Evolutionary conservation across 2,797 vertebrate species (phyloP), one percentile per base, ranked within the genome.

Genomic region (Oryzias dopingdopingensis): DNA sequence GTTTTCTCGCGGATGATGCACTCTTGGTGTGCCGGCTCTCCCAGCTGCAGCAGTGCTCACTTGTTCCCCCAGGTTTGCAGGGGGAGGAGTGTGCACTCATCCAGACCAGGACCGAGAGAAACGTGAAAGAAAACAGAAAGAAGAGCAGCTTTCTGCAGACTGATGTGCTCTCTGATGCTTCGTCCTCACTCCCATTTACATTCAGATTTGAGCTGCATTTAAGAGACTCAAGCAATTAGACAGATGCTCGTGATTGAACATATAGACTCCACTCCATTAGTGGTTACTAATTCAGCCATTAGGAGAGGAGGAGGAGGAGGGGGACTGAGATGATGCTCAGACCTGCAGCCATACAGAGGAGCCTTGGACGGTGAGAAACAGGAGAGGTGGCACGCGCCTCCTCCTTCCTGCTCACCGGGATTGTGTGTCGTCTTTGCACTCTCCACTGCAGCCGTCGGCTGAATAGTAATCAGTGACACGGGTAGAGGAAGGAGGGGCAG

Each of bases 381-480:
- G 83, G 86, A 15, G 59, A 74, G 82, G 80, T 70, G 79, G 84
- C 83, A 72, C 54, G 60, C 18, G 88, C 52, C 58, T 71, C 77
- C 67, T 55, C 65, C 57, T 72, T 79, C 62, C 82, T 90, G 88
- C 88, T 90, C 91, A 90, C 87, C 93, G 91, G 88, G 92, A 93
- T 93, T 93, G 83, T 91, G 85, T 94, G 89, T 93, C 90, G 89
- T 93, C 89, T 89, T 88, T 90, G 91, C 80, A 70, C 83, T 81
- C 73, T 81, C 79, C 62, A 65, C 91, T 93, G 89, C 91, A 92
- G 86, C 88, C 87, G 88, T 94, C 92, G 93, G 91, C 86, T 93
- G 91, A 92, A 92, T 95, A 92, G 90, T 93, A 94, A 92, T 93
- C 90, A 86, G 86, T 90, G 91, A 91, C 89, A 89, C 89, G 79